These are phyloP conservation scores for Solenopsis fugax DNA, from an alignment of 1,140 invertebrate species.

Conservation along the genomic window DNA sequence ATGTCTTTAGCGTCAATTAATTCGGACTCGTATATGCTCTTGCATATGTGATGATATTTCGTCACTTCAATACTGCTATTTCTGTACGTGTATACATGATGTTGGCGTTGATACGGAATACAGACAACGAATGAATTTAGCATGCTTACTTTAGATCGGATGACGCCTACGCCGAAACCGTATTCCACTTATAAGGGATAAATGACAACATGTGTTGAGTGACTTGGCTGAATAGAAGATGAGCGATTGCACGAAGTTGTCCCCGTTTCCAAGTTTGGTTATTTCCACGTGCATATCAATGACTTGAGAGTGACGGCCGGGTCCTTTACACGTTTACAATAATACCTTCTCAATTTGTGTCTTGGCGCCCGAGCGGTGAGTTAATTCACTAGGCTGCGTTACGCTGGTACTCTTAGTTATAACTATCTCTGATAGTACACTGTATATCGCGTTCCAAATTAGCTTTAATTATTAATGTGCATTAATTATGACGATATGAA, in stretches of 20 bases:
- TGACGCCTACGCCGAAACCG: constrained; percentile 39
- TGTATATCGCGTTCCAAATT: background rate
- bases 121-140: constrained; percentile 49
- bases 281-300: constrained; percentile 59
- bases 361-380: background rate
- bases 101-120: background rate
- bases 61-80: background rate
- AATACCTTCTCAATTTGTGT: constrained; percentile 52
- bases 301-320: background rate
- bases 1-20: background rate
- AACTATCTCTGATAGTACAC: background rate
- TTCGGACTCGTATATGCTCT: background rate
- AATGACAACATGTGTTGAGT: constrained; percentile 54
- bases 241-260: constrained; percentile 54
- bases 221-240: constrained; percentile 61
- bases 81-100: background rate
- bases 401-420: background rate
- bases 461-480: background rate
- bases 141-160: constrained; percentile 53
- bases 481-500: background rate
- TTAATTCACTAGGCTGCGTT: constrained; percentile 30
- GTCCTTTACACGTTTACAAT: constrained; percentile 39
- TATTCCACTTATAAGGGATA: constrained; percentile 47
- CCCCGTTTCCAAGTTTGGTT: constrained; percentile 59
- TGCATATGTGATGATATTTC: constrained; percentile 8